These are phyloP conservation scores for Standfussiana lucernea DNA, from an alignment of 2,888 invertebrate genomes.

Conservation along the genomic window DNA sequence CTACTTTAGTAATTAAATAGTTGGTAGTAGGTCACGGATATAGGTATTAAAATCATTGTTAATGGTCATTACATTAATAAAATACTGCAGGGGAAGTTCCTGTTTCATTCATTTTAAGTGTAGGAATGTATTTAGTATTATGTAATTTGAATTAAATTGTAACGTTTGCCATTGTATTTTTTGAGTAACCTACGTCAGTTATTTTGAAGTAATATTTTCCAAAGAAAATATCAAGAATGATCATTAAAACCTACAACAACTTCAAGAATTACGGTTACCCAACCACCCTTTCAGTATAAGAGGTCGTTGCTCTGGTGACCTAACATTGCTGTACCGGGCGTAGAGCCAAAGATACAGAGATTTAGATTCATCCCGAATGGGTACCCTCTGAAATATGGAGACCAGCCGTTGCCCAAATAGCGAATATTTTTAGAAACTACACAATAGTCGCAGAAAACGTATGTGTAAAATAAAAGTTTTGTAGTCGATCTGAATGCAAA, in stretches of 20 bases:
- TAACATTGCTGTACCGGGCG: constrained; percentile 73
- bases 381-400: constrained; percentile 78
- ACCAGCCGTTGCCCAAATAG: constrained; percentile 76
- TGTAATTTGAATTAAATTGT: constrained; percentile 28
- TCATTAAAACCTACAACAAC: constrained; percentile 25
- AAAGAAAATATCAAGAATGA: background rate
- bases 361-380: constrained; percentile 81
- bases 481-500: constrained; percentile 54
- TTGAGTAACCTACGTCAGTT: background rate
- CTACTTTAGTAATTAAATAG: constrained; percentile 14
- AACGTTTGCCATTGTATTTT: background rate
- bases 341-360: constrained; percentile 81
- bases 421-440: constrained; percentile 75
- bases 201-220: constrained; percentile 1
- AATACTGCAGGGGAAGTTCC: background rate
- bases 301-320: constrained; percentile 77
- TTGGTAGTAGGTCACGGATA: background rate
- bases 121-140: background rate
- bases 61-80: background rate
- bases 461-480: constrained; percentile 63
- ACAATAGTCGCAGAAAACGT: constrained; percentile 59
- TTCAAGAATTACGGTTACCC: constrained; percentile 30
- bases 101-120: background rate
- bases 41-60: background rate
- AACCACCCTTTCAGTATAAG: constrained; percentile 68